Percentiles rank a stretch among this genome's conserved stretches.
These are phyloP conservation scores for Lanistes nyassanus DNA, from an alignment of 1,140 invertebrate genomes.

Conservation along the genomic window DNA sequence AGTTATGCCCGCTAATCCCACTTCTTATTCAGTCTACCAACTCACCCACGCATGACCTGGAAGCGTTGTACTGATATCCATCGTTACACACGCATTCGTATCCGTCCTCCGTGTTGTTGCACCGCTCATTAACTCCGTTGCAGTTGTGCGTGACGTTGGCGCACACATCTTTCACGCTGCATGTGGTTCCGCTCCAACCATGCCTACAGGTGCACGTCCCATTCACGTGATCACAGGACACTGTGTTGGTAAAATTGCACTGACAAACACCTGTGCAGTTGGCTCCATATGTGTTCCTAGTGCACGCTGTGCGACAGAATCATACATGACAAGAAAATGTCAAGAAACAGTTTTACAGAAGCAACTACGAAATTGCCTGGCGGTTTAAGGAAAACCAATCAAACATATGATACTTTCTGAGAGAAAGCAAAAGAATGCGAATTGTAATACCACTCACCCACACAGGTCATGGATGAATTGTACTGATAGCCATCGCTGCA, in stretches of 20 bases:
- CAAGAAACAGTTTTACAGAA: no score
- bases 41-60: background rate
- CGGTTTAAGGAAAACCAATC: no score
- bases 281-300: background rate
- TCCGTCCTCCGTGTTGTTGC: background rate
- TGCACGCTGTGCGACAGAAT: background rate
- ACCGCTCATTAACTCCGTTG: background rate
- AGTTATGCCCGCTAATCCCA: no score
- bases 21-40: no score
- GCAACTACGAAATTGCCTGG: no score
- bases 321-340: no score
- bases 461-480: no score
- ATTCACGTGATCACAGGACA: background rate
- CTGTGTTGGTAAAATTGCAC: background rate
- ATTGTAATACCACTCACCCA: no score
- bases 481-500: no score
- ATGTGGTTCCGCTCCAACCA: background rate
- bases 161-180: background rate
- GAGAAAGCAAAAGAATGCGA: no score
- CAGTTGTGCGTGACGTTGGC: background rate
- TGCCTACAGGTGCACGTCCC: conserved; percentile 5
- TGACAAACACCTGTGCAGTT: background rate
- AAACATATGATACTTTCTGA: no score
- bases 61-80: background rate
- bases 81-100: background rate